Conservation (phyloP, 2,888 invertebrate species). For the Lasius fuliginosus region DNA sequence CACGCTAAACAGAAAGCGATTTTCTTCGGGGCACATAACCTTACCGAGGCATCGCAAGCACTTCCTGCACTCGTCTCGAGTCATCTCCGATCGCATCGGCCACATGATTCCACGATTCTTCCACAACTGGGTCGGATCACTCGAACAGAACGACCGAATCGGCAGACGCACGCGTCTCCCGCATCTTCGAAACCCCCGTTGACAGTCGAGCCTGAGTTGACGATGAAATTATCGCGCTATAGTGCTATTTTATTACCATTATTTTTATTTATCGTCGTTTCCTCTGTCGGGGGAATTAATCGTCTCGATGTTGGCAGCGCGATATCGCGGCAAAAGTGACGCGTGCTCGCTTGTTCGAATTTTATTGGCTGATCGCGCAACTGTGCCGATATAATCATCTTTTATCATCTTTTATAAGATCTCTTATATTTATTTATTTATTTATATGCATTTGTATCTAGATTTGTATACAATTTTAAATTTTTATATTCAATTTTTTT, state of each 20-base stretch:
- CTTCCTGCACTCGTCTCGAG: conserved; percentile 95
- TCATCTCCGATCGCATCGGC: conserved; percentile 94
- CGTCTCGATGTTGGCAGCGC: conserved; percentile 49
- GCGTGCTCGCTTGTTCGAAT: too few relatives aligned
- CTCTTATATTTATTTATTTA: too few relatives aligned
- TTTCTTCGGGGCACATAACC: conserved; percentile 77
- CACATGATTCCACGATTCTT: conserved; percentile 86
- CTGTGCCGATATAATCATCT: too few relatives aligned
- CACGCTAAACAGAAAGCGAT: conserved; percentile 28
- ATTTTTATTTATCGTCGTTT: conserved; percentile 10
- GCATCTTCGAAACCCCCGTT: conserved; percentile 75
- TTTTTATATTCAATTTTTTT: too few relatives aligned
- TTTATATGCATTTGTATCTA: too few relatives aligned
- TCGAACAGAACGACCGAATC: conserved; percentile 42
- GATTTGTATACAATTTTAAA: too few relatives aligned
- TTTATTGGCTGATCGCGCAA: too few relatives aligned
- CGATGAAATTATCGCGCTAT: conserved; percentile 71
- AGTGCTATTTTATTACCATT: conserved; percentile 48
- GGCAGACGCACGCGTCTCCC: conserved; percentile 65
- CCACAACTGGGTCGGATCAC: conserved; percentile 54
- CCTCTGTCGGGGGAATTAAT: neutral
- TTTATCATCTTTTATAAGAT: too few relatives aligned
- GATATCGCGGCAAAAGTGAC: neutral
- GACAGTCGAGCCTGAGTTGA: conserved; percentile 78
- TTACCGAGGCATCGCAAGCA: conserved; percentile 95